Conservation (phyloP, 2,797 vertebrate genomes). For the Todus mexicanus region DNA sequence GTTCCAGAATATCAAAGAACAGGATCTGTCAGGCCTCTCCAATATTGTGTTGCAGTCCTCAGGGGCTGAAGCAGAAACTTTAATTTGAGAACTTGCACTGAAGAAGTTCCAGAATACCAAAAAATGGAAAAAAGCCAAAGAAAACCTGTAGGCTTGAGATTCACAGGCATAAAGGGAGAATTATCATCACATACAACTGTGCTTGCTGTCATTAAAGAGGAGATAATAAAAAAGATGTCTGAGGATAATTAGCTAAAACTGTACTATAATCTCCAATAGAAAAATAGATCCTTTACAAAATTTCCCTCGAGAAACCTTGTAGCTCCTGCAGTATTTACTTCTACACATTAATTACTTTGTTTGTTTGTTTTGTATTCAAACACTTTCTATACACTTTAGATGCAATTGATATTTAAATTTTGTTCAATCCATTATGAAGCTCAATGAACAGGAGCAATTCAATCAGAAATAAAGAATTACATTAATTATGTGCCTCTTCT, state of each 20-base stretch:
- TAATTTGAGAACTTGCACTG: neutral
- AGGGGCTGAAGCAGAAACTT: neutral
- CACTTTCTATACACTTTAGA: neutral
- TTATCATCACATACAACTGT: neutral
- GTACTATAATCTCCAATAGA: neutral
- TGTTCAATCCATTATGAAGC: neutral
- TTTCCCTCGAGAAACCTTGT: neutral
- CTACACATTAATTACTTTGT: neutral
- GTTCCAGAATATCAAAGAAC: neutral
- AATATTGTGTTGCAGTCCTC: neutral
- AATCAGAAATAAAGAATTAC: conserved; percentile 15
- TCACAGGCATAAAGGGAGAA: neutral
- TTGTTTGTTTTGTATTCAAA: neutral
- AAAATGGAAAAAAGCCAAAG: conserved; percentile 1
- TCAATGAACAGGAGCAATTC: conserved; percentile 1
- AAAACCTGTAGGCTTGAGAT: neutral
- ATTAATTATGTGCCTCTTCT: neutral
- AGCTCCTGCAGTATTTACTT: neutral
- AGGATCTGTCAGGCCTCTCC: neutral
- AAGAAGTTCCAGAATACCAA: conserved; percentile 2
- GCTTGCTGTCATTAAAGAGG: neutral
- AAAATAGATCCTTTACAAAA: neutral
- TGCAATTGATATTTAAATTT: conserved; percentile 14
- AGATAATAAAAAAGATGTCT: neutral
- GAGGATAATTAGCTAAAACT: conserved; percentile 12